These are phyloP conservation scores for Euborellia annulipes DNA, from an alignment of 1,140 invertebrate genomes.

Conservation along the genomic window DNA sequence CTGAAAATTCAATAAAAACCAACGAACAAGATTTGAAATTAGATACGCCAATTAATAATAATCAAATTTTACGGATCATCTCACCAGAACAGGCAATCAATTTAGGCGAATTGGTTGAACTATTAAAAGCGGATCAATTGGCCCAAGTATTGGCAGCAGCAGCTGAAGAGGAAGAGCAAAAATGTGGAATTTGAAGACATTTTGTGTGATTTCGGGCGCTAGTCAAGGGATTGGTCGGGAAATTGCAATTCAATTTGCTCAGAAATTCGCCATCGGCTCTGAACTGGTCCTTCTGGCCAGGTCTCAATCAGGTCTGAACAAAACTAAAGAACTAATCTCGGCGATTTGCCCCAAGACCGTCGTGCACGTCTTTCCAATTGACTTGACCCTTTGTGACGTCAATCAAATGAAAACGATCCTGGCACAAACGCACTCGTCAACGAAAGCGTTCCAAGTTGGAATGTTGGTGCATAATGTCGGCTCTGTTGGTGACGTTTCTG, in stretches of 20 bases:
- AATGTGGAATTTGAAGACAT: slow-evolving; percentile 32
- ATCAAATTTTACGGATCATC: slow-evolving; percentile 30
- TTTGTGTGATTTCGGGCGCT: slow-evolving; percentile 62
- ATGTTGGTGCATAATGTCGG: slow-evolving; percentile 85
- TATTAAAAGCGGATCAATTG: slow-evolving; percentile 35
- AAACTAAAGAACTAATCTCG: slow-evolving; percentile 38
- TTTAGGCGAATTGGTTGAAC: slow-evolving; percentile 32
- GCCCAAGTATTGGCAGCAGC: slow-evolving; percentile 16
- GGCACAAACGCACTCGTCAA: slow-evolving; percentile 21
- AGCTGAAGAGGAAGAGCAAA: slow-evolving; percentile 6
- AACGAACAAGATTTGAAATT: slow-evolving; percentile 17
- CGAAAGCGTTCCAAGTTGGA: slow-evolving; percentile 41
- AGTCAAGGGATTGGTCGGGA: slow-evolving; percentile 73
- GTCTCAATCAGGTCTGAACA: slow-evolving; percentile 41
- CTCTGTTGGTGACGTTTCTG: slow-evolving; percentile 56
- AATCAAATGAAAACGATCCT: slow-evolving; percentile 30
- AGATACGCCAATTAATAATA: slow-evolving; percentile 26
- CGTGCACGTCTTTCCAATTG: slow-evolving; percentile 34
- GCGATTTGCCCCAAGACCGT: slow-evolving; percentile 25
- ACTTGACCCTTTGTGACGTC: slow-evolving; percentile 35
- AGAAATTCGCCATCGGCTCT: slow-evolving; percentile 42
- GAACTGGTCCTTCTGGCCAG: slow-evolving; percentile 61
- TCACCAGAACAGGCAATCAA: slow-evolving; percentile 31
- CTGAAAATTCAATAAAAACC: slow-evolving; percentile 14
- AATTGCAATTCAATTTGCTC: slow-evolving; percentile 52